Conservation (phyloP, 2,888 invertebrate genomes). For the Drosophila gaucha region DNA sequence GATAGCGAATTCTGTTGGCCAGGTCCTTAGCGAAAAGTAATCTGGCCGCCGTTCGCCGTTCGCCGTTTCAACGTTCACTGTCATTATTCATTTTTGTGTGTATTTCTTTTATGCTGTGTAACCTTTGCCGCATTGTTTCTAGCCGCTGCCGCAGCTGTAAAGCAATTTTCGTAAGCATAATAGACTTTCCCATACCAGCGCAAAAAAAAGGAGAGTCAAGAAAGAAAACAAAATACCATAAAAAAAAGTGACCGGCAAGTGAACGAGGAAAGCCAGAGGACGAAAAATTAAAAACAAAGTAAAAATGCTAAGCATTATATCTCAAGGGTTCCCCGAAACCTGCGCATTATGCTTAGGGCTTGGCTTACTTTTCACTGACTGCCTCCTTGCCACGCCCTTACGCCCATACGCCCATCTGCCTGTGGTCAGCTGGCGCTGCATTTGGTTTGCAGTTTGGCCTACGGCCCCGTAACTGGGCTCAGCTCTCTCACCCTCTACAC, state of each 20-base stretch:
- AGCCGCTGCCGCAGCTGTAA: constrained; percentile 68
- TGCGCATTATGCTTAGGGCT: constrained; percentile 50
- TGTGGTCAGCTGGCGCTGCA: constrained; percentile 56
- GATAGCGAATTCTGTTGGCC: constrained; percentile 52
- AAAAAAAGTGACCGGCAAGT: constrained; percentile 47
- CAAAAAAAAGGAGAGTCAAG: constrained; percentile 35
- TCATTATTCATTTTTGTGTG: constrained; percentile 76
- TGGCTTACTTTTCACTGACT: constrained; percentile 34
- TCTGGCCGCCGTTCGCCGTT: constrained; percentile 18
- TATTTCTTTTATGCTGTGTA: constrained; percentile 75
- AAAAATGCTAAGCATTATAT: constrained; percentile 72
- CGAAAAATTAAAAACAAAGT: constrained; percentile 23
- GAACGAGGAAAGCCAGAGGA: constrained; percentile 2
- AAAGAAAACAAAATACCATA: constrained; percentile 62
- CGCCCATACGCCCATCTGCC: neutral
- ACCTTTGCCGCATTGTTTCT: constrained; percentile 78
- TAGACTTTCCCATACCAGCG: constrained; percentile 61
- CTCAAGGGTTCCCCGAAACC: constrained; percentile 64
- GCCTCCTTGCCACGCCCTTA: neutral
- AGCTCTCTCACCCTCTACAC: neutral
- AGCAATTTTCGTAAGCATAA: constrained; percentile 77
- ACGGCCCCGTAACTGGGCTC: constrained; percentile 42
- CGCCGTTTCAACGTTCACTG: constrained; percentile 40
- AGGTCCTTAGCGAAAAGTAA: constrained; percentile 56
- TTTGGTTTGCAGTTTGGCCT: constrained; percentile 22